phyloP scores from a whole-genome alignment of 2,888 invertebrate genomes.

The Exephanes ischioxanthus region DNA sequence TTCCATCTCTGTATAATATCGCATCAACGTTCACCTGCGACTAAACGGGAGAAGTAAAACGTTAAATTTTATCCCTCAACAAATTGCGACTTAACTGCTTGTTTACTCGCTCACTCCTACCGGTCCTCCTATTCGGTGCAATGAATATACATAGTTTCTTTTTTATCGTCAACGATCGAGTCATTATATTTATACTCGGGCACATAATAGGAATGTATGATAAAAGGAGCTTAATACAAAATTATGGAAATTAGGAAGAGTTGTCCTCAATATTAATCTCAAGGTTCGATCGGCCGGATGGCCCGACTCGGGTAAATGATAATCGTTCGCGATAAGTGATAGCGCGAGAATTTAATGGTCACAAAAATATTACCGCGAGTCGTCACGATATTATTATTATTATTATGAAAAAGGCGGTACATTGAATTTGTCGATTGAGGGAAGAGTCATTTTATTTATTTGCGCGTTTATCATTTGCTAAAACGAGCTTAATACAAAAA shows the following conservation, averaged over 20 bases:
- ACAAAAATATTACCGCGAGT: conserved; percentile 25
- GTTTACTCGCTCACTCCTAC: conserved; percentile 35
- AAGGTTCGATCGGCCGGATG: conserved; percentile 32
- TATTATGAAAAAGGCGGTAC: conserved; percentile 8
- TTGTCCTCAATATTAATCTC: conserved; percentile 31
- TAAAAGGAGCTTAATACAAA: conserved; percentile 4
- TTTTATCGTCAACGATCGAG: conserved; percentile 24
- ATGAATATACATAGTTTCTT: not conserved
- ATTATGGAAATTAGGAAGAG: conserved; percentile 30
- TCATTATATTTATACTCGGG: conserved; percentile 28
- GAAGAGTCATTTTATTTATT: not conserved
- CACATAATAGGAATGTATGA: not conserved
- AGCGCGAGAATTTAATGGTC: conserved; percentile 25
- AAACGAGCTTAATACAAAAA: conserved; percentile 18
- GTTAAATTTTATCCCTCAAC: conserved; percentile 43
- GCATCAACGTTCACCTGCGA: conserved; percentile 55
- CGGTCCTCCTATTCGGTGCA: not conserved
- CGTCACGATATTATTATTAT: conserved; percentile 26
- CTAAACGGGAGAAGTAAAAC: conserved; percentile 45
- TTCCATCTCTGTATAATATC: conserved; percentile 15
- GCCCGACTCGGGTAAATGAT: conserved; percentile 20
- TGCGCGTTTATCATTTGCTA: not conserved
- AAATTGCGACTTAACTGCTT: conserved; percentile 43
- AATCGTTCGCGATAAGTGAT: conserved; percentile 50
- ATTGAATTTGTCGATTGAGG: conserved; percentile 31